Evolutionary conservation across 2,797 vertebrate species (phyloP), one percentile per base, ranked within the genome.

Genomic region (Odontamblyopus lacepedii): DNA sequence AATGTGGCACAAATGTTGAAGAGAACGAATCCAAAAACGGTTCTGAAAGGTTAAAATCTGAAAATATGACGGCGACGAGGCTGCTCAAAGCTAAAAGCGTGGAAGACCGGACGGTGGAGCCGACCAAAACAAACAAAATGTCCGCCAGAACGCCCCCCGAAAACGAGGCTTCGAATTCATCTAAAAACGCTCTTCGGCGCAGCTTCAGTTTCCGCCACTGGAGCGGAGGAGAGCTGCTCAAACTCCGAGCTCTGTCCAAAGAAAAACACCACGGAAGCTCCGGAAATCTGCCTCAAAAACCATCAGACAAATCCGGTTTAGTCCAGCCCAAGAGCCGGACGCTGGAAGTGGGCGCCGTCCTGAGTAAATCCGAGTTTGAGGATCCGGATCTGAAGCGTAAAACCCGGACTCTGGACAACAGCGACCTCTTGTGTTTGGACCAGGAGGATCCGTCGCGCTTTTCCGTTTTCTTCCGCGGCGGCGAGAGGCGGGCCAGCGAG

Each of bases 341-440:
- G 0, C 80, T 95, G 85, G 96, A 96, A 38, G 92, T 95, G 2
- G 95, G 95, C 0, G 95, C 95, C 64, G 90, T 95, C 70, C 90
- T 96, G 1, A 92, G 89, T 86, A 94, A 94, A 84, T 92, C 83
- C 0, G 95, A 95, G 53, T 86, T 92, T 8, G 84, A 91, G 50
- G n/a, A 23, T 35, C 85, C 89, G 0, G 94, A 94, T 61, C 85
- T 92, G 81, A 93, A 94, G 88, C 93, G 94, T 81, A 97, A 95
- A 90, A 97, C 96, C 93, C 94, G 96, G 55, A 98, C 97, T 0
- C 87, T 98, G 87, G 97, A 97, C 92, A 97, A 96, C 93, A 96
- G 96, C 63, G 96, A 98, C 86, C 92, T 97, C 81, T 3, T 23
- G 59, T 15, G 12, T 7, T 15, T 27, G 56, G 56, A 59, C 3